Evolutionary conservation across 2,797 vertebrate species (phyloP), one percentile per base, ranked within the genome.

Genomic region (Chelon auratus): DNA sequence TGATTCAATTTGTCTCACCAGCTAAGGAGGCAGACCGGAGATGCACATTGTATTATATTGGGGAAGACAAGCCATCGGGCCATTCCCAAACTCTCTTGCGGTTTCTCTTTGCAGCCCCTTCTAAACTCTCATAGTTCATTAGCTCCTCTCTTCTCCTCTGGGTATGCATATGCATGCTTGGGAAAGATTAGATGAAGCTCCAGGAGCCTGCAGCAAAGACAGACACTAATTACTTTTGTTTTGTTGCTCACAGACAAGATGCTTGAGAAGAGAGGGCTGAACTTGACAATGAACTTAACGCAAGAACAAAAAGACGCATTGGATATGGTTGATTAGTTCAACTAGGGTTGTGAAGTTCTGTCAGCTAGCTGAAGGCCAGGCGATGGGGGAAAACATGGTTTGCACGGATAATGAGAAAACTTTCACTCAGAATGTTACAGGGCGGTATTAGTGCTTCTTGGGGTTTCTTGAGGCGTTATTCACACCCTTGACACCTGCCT

Each of bases 181-280:
- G 48, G 74, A 62, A 68, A 73, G 78, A 86, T 83, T 76, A 84
- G 84, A 82, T 76, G 78, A 76, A 63, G 67, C 65, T 71, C 60
- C 68, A 66, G 68, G 78, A 62, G 82, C 81, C 80, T 13, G 68
- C 37, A 77, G 77, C 74, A 47, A 60, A 84, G 62, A 65, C 51
- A 78, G 79, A 79, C 77, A 75, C 82, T 86, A 89, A 89, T 86
- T 87, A 82, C 86, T 81, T 91, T 75, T 85, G 85, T 83, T 91
- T 81, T 80, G 73, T 64, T 70, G 66, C 72, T 77, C 68, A 63
- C 58, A 73, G 79, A 85, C 63, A 62, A 69, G 62, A 87, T 64
- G 68, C 72, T 82, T 40, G 53, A 83, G 52, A 76, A 80, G 60
- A 68, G 43, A 63, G 52, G 47, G 61, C 3, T 58, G 68, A 84